Evolutionary conservation across 1,140 invertebrate species (phyloP), one percentile per base, ranked within the genome.

Genomic region (Philotrypesis tridentata): DNA sequence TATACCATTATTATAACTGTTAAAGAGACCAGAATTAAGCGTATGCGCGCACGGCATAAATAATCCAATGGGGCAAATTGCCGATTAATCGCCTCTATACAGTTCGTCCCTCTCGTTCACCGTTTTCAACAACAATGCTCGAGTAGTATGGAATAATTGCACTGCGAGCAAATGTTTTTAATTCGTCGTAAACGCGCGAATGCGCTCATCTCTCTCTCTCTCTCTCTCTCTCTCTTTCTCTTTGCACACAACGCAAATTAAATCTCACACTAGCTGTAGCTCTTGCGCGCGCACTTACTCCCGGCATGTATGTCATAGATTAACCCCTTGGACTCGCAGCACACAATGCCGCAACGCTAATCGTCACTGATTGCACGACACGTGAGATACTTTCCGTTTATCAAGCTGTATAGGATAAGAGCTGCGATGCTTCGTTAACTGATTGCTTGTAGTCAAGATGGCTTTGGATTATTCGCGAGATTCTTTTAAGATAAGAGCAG

Each of bases 381-480:
- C 43, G 25, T 71, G 77, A 61, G 77, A 79, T 79, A 68, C 37
- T 63, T 71, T 68, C 23, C n/a, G 9, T 48, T 79, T 60, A 61
- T 23, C 55, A 79, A 68, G 27, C 71, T 27, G 23, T 31, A 55
- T 14, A 25, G 2, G 11, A n/a, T 5, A 31, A 55, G 48, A 14
- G 48, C 17, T 55, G 23, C 23, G 43, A 48, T 71, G 55, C 31
- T 61, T 61, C 37, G 40, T 63, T 27, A 25, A 23, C 11, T 9
- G 68, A 67, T 55, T 65, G 55, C 74, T 80, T 80, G 68, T 80
- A 60, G 7, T 82, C n/a, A n/a, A n/a, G 70, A 82, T 82, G 21
- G 73, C 17, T 72, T 31, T n/a, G 12, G 29, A 17, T 67, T 29
- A 29, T 40, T 70, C 33, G 65, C 23, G 40, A 21, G 48, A 55